Conservation (phyloP, 2,113 vertebrate species). For the Campylomormyrus tamandua region DNA sequence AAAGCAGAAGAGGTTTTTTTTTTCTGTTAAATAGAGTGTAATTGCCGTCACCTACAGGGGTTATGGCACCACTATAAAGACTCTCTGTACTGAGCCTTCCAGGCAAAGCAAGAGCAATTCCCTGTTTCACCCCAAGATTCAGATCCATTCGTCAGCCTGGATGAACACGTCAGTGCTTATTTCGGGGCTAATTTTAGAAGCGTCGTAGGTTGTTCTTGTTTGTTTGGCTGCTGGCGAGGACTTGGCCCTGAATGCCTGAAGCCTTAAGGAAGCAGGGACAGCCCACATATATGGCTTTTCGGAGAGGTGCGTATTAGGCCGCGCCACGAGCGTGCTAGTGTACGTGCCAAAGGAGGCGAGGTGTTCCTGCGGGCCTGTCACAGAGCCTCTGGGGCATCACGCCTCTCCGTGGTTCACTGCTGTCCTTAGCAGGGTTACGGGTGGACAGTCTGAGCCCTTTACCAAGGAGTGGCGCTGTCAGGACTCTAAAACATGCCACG, state of each 20-base stretch:
- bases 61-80: conserved; percentile 36
- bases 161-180: conserved; percentile 34
- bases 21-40: conserved; percentile 32
- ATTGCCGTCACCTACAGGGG: conserved; percentile 34
- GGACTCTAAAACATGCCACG: not conserved
- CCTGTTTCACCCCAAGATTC: conserved; percentile 25
- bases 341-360: not conserved
- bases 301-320: not conserved
- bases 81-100: conserved; percentile 31
- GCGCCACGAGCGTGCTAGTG: not conserved
- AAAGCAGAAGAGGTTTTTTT: not conserved
- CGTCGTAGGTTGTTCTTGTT: conserved; percentile 27
- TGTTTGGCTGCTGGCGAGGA: conserved; percentile 31
- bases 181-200: conserved; percentile 39
- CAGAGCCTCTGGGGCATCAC: no score
- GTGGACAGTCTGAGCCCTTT: not conserved
- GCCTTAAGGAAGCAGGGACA: conserved; percentile 18
- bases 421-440: not conserved
- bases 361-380: not conserved
- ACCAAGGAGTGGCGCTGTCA: not conserved
- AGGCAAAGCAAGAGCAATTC: conserved; percentile 29
- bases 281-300: not conserved
- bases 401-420: not conserved
- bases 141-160: conserved; percentile 30
- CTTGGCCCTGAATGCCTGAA: conserved; percentile 10